Base-by-base conservation (phyloP, 53 echinoderm and acorn worm genomes). In the Luidia sarsii region DNA sequence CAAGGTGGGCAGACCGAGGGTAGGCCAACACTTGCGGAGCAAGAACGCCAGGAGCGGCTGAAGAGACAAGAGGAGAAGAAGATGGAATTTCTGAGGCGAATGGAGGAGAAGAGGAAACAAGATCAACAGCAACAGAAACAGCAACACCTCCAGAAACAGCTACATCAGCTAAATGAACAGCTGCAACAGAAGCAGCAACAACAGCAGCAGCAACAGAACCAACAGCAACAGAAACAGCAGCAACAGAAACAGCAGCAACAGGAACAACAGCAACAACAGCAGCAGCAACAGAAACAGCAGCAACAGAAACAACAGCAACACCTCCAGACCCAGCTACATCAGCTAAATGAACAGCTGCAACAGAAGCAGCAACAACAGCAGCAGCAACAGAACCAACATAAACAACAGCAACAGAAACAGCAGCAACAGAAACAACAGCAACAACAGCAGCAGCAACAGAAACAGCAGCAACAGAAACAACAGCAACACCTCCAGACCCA, bases 1-100 rank as follows among this genome's bases (percentile, higher is more conserved):
- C 30, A 24, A 11, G 37, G 48, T 30, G 30, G 2, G 10, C 29
- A 32, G 30, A 46, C 39, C 22, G 45, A 18, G 20, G 9, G 16
- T 11, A 4, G n/a, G 33, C 30, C 45, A 19, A 94, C 91, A 21
- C 71, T 80, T 24, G 89, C 88, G 2, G 89, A 97, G 48, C 66
- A 59, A 49, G 83, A 87, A 52, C 81, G 73, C 48, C 86, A 74
- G 4, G 97, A 97, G 74, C 66, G 97, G 41, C 64, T 97, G 68
- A 86, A 83, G 82, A 88, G 86, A 75, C 97, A 97, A 48, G 86
- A 80, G 31, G 88, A 97, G 71, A 93, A 97, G 48, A 93, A 97
- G 73, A 59, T 67, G 27, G 86, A 90, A 24, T 97, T 97, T 48
- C 59, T 71, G 57, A 60, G 79, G 50, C 88, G 84, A 71, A 88